Conservation (phyloP, 2,888 invertebrate genomes). For the Salticus scenicus region DNA sequence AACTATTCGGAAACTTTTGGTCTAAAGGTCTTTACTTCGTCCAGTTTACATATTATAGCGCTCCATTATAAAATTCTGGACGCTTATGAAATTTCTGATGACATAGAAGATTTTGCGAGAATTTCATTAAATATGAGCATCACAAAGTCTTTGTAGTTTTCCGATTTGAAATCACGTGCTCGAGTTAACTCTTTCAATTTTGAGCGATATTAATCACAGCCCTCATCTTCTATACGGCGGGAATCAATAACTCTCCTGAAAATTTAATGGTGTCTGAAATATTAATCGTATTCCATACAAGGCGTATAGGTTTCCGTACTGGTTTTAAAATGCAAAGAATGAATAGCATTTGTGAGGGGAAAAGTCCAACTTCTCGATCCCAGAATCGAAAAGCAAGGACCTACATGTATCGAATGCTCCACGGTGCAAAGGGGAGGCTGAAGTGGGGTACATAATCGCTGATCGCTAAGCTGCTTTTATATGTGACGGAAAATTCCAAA, state of each 20-base stretch:
- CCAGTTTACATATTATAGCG: neutral
- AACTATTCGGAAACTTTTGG: neutral
- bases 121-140: constrained; percentile 42
- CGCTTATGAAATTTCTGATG: neutral
- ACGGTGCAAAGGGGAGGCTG: constrained; percentile 30
- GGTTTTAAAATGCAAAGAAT: constrained; percentile 68
- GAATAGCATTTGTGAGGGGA: constrained; percentile 23
- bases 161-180: constrained; percentile 21
- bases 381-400: constrained; percentile 42
- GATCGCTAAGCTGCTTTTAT: constrained; percentile 68
- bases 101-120: constrained; percentile 25
- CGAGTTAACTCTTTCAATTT: constrained; percentile 47
- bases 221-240: constrained; percentile 28
- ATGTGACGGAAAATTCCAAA: constrained; percentile 66
- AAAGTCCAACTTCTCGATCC: constrained; percentile 22
- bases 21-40: neutral
- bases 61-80: neutral
- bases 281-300: constrained; percentile 62
- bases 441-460: constrained; percentile 65
- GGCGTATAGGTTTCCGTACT: constrained; percentile 28
- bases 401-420: constrained; percentile 34
- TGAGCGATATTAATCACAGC: constrained; percentile 52
- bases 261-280: constrained; percentile 66
- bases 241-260: constrained; percentile 62
- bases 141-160: constrained; percentile 23